phyloP scores from a whole-genome alignment of 1,140 invertebrate genomes.

The Cyphomyrmex costatus region DNA sequence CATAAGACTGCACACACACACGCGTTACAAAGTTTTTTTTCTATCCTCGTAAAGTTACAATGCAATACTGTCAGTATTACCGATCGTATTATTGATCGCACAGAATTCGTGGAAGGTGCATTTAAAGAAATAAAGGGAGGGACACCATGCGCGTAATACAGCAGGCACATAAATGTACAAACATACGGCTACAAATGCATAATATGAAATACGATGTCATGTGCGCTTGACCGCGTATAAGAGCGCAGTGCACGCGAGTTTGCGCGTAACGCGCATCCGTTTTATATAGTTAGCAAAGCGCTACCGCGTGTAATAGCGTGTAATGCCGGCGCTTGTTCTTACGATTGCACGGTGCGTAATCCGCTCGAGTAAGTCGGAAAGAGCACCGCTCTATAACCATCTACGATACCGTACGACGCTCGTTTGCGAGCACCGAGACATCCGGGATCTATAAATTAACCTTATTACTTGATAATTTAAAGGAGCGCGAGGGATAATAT shows the following conservation, averaged over 20 bases:
- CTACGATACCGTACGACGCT: neutral
- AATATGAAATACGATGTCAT: conserved; percentile 4
- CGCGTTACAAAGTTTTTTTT: neutral
- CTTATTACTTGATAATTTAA: neutral
- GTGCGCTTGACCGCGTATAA: conserved; percentile 34
- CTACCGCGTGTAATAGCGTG: conserved; percentile 58
- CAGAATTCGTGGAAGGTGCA: too few relatives aligned
- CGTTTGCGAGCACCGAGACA: neutral
- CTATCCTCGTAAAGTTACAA: neutral
- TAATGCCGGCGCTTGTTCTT: conserved; percentile 58
- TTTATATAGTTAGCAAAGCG: conserved; percentile 47
- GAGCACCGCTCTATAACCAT: conserved; percentile 5
- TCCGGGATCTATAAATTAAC: neutral
- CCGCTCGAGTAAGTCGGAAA: conserved; percentile 21
- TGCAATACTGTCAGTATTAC: too few relatives aligned
- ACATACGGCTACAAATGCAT: neutral
- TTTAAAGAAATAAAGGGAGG: too few relatives aligned
- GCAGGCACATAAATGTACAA: neutral
- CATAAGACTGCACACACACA: neutral
- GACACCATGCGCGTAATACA: too few relatives aligned
- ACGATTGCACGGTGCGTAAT: conserved; percentile 48
- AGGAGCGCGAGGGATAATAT: neutral
- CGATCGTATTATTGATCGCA: too few relatives aligned
- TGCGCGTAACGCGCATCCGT: conserved; percentile 34
- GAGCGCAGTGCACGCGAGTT: neutral